Evolutionary conservation across 2,888 invertebrate species (phyloP).

Genomic region (Orthosia gothica): DNA sequence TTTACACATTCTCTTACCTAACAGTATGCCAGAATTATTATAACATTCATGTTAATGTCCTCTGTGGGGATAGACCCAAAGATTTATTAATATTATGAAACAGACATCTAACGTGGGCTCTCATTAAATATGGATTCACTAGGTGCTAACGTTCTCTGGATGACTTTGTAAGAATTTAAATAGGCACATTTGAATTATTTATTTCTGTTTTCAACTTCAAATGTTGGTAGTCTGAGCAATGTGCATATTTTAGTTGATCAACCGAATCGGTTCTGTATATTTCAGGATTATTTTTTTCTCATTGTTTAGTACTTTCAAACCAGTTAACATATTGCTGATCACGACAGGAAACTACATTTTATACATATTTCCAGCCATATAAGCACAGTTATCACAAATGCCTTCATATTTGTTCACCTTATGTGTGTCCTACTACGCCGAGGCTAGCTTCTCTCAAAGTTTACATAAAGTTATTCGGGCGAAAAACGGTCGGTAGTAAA

Average conservation of each 20-base stretch:
- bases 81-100: slow-evolving; percentile 62
- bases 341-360: background rate
- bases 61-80: slow-evolving; percentile 20
- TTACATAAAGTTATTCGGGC: slow-evolving; percentile 40
- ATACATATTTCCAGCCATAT: background rate
- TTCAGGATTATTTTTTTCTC: background rate
- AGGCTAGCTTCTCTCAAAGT: slow-evolving; percentile 30
- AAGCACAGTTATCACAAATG: background rate
- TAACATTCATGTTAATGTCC: slow-evolving; percentile 46
- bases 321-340: background rate
- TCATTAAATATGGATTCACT: slow-evolving; percentile 72
- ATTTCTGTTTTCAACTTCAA: slow-evolving; percentile 29
- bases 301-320: background rate
- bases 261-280: background rate
- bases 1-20: slow-evolving; percentile 31
- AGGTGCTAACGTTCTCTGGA: slow-evolving; percentile 51
- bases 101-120: slow-evolving; percentile 62
- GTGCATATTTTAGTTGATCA: background rate
- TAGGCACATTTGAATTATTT: slow-evolving; percentile 40
- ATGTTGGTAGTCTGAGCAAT: background rate
- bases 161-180: slow-evolving; percentile 43
- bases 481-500: slow-evolving; percentile 30
- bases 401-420: slow-evolving; percentile 26
- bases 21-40: slow-evolving; percentile 33
- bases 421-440: slow-evolving; percentile 12